A percentile compares a stretch with the other conserved stretches of the same genome.
phyloP scores from a whole-genome alignment of 2,888 invertebrate genomes.

The Ormyrus nitidulus region DNA sequence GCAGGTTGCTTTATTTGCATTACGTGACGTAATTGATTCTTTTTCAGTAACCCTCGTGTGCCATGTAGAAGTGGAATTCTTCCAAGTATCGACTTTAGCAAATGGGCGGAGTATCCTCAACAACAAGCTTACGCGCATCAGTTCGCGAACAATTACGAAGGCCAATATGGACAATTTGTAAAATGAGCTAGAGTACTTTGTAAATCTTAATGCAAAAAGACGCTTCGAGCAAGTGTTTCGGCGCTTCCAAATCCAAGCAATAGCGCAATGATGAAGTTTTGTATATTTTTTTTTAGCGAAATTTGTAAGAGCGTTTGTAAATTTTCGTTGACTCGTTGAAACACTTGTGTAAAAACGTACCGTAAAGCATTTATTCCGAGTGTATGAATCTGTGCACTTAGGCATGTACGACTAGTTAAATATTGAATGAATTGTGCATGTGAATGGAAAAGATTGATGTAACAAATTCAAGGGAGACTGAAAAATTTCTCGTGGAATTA shows the following conservation, averaged over 20 bases:
- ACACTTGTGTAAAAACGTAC: constrained; percentile 22
- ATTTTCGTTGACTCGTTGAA: constrained; percentile 10
- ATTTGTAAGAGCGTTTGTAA: not conserved
- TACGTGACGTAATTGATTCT: constrained; percentile 50
- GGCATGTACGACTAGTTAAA: constrained; percentile 28
- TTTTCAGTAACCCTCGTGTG: constrained; percentile 90
- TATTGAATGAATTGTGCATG: constrained; percentile 30
- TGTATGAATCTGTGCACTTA: constrained; percentile 15
- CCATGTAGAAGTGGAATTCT: constrained; percentile 93
- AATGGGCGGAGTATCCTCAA: constrained; percentile 89
- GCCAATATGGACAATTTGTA: constrained; percentile 49
- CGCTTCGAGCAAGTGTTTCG: constrained; percentile 12
- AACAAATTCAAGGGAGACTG: constrained; percentile 35
- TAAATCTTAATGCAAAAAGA: constrained; percentile 12
- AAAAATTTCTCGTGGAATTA: not conserved
- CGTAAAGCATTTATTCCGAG: constrained; percentile 34
- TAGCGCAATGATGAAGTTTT: not conserved
- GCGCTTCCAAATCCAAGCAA: not conserved
- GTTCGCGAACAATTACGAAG: constrained; percentile 32
- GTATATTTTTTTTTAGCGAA: not conserved
- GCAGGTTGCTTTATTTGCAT: not conserved
- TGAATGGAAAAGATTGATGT: constrained; percentile 31
- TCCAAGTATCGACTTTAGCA: constrained; percentile 90
- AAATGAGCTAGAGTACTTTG: constrained; percentile 29
- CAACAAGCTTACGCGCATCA: constrained; percentile 61